Percentiles rank a stretch among this genome's conserved stretches.
phyloP scores from a whole-genome alignment of 2,797 vertebrate genomes.

The Argentina silus region DNA sequence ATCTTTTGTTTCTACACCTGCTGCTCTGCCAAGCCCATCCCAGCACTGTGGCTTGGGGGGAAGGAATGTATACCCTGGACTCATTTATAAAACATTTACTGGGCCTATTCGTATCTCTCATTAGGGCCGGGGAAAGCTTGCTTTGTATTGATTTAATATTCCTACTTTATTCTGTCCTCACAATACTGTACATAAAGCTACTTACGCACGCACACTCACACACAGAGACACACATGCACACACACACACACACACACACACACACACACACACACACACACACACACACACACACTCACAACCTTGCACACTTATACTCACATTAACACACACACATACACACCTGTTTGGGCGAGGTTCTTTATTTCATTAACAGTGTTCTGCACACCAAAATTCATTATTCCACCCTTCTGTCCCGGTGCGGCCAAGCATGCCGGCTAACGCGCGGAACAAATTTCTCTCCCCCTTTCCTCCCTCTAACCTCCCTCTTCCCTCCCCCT shows the following conservation, averaged over 20 bases:
- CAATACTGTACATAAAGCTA: too few species aligned
- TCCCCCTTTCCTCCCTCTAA: conserved; percentile 37
- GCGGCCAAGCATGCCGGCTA: conserved; percentile 74
- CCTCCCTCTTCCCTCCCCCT: not conserved
- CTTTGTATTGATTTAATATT: too few species aligned
- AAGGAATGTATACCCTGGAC: not conserved
- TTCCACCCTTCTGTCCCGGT: conserved; percentile 74
- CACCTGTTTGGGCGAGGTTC: conserved; percentile 66
- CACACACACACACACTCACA: not conserved
- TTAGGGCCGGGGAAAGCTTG: too few species aligned
- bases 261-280: conserved; percentile 5
- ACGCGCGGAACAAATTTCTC: conserved; percentile 74
- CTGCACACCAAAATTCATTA: conserved; percentile 77
- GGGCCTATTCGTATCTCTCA: too few species aligned
- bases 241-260: conserved; percentile 21
- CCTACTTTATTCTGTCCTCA: too few species aligned
- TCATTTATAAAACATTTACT: too few species aligned
- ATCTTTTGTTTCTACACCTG: not conserved
- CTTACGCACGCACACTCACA: not conserved
- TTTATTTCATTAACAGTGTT: conserved; percentile 76
- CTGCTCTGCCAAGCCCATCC: not conserved
- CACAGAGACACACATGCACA: not conserved
- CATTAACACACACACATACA: conserved; percentile 38
- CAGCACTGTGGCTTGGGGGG: not conserved
- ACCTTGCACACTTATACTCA: not conserved